Base-by-base conservation (phyloP, 1,140 invertebrate genomes). In the Pachyrhynchus sulphureomaculatus region DNA sequence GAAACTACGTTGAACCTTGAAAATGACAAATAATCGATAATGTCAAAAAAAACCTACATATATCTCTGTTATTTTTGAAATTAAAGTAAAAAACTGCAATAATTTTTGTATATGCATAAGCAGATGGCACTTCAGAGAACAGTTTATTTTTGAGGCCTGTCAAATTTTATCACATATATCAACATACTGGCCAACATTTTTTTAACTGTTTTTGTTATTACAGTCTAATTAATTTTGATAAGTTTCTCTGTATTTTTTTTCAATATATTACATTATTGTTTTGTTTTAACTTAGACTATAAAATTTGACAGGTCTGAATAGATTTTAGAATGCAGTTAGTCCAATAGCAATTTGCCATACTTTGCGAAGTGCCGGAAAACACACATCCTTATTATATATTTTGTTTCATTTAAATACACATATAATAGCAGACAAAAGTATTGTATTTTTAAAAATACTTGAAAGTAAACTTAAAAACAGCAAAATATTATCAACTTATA, bases 181-280 rank as follows among this genome's bases (percentile, higher is more conserved):
- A 48, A 29, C 32, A 21, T 51, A 51, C 48, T 51, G 48, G 32
- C 48, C 48, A 32, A 36, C 12, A 10, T 12, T 48, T 1, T 36
- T 51, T 17, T 15, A 8, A 29, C 17, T n/a, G n/a, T n/a, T n/a
- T n/a, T n/a, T n/a, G n/a, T n/a, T n/a, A n/a, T n/a, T n/a, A n/a
- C n/a, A n/a, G n/a, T n/a, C n/a, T n/a, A n/a, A n/a, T n/a, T n/a
- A n/a, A n/a, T n/a, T n/a, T n/a, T n/a, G n/a, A n/a, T n/a, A n/a
- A n/a, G n/a, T n/a, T n/a, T n/a, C n/a, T n/a, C n/a, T n/a, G n/a
- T n/a, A n/a, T n/a, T n/a, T n/a, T n/a, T n/a, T n/a, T n/a, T n/a
- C n/a, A n/a, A n/a, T n/a, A n/a, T n/a, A n/a, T n/a, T n/a, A n/a
- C n/a, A n/a, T n/a, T n/a, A n/a, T n/a, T n/a, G n/a, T n/a, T n/a